phyloP scores from a whole-genome alignment of 2,888 invertebrate species.

The Drosophila acutilabella region DNA sequence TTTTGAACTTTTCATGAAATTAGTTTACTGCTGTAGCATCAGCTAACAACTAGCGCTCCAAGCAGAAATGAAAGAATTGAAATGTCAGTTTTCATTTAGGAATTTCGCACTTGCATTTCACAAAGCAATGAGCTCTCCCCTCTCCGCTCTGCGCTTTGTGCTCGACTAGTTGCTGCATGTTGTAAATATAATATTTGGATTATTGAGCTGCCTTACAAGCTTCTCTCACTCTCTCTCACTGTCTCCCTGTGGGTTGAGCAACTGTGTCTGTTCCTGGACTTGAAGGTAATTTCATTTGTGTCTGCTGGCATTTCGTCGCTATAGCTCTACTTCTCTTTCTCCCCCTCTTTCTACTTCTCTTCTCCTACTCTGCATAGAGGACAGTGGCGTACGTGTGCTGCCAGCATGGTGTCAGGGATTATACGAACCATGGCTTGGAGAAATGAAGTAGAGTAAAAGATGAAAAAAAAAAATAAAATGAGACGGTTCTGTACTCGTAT shows the following conservation, averaged over 20 bases:
- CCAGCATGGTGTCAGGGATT: slow-evolving; percentile 40
- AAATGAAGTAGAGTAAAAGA: not conserved
- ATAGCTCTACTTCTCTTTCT: too few relatives aligned
- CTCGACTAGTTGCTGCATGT: slow-evolving; percentile 49
- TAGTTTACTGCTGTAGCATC: slow-evolving; percentile 22
- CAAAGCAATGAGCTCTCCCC: slow-evolving; percentile 29
- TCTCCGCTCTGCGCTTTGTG: slow-evolving; percentile 21
- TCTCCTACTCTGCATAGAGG: slow-evolving; percentile 31
- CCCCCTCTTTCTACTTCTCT: too few relatives aligned
- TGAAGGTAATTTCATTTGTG: slow-evolving; percentile 71
- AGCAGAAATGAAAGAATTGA: slow-evolving; percentile 49
- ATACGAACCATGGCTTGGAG: slow-evolving; percentile 12
- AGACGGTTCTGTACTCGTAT: slow-evolving; percentile 19
- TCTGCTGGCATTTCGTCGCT: slow-evolving; percentile 72
- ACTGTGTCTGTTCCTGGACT: slow-evolving; percentile 37
- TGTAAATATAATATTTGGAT: slow-evolving; percentile 79
- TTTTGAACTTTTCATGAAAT: slow-evolving; percentile 46
- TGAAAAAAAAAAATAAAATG: not conserved
- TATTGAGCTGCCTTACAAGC: slow-evolving; percentile 63
- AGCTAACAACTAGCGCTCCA: slow-evolving; percentile 3
- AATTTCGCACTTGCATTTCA: slow-evolving; percentile 32
- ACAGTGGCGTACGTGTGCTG: slow-evolving; percentile 63
- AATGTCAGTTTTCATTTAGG: slow-evolving; percentile 70
- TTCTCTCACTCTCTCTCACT: too few relatives aligned
- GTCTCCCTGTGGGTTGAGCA: not conserved